Evolutionary conservation across 2,797 vertebrate genomes (phyloP).

Genomic region (Scomberomorus guttatus): DNA sequence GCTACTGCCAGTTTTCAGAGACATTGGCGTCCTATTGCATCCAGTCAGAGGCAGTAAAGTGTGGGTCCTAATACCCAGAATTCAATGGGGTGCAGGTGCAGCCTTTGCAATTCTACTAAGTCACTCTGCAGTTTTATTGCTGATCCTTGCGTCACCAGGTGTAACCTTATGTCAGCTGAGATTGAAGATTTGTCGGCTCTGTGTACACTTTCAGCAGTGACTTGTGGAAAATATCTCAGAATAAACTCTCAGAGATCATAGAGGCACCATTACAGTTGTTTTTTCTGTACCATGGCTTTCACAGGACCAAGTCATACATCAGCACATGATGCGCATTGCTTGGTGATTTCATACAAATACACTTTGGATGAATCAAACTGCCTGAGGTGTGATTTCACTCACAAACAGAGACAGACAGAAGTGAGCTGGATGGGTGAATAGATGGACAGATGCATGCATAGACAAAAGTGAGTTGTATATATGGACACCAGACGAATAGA

Average conservation of each 20-base stretch:
- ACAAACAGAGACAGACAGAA: conserved; percentile 13
- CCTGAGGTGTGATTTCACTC: conserved; percentile 29
- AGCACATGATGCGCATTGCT: conserved; percentile 34
- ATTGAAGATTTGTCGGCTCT: conserved; percentile 49
- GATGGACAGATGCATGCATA: conserved; percentile 3
- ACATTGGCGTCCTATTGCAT: conserved; percentile 31
- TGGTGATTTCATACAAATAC: conserved; percentile 32
- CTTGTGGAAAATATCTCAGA: conserved; percentile 34
- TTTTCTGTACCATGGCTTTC: conserved; percentile 30
- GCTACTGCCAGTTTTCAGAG: conserved; percentile 35
- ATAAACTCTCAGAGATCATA: conserved; percentile 34
- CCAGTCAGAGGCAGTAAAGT: conserved; percentile 21
- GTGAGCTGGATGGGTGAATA: conserved; percentile 7
- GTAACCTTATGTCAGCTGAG: conserved; percentile 65
- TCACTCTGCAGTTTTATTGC: conserved; percentile 58
- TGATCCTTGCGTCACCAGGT: conserved; percentile 69
- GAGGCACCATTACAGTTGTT: background rate
- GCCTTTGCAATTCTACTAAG: conserved; percentile 55
- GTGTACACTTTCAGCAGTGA: conserved; percentile 31
- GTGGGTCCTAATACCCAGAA: conserved; percentile 45
- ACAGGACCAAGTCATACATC: conserved; percentile 9
- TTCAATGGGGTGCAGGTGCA: conserved; percentile 49
- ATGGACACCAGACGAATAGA: background rate
- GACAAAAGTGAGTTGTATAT: conserved; percentile 13
- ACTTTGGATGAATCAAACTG: conserved; percentile 35